Percentiles rank a stretch among this genome's conserved stretches.
These are phyloP conservation scores for Agapornis canus DNA, from an alignment of 2,797 vertebrate genomes.

Conservation along the genomic window DNA sequence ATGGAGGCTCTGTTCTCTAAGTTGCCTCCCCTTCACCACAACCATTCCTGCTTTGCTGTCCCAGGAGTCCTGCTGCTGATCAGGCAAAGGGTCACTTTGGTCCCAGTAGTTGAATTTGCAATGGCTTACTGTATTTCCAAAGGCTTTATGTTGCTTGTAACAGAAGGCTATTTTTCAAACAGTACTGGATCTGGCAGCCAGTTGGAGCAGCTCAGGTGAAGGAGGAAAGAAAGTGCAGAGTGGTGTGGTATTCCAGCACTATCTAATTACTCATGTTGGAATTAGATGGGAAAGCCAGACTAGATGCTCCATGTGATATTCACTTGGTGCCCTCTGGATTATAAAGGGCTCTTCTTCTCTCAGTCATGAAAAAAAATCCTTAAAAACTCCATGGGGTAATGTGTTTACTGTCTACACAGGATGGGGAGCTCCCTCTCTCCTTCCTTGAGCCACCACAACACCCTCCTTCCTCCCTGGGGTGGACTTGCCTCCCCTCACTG, in stretches of 20 bases:
- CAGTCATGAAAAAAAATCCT: not conserved
- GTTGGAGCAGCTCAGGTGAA: not conserved
- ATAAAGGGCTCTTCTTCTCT: not conserved
- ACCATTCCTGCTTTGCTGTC: not conserved
- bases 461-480: not conserved
- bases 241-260: not conserved
- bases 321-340: not conserved
- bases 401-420: not conserved
- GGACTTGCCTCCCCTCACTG: not conserved
- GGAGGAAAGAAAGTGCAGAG: not conserved
- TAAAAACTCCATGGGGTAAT: fast-evolving
- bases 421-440: not conserved
- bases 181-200: not conserved
- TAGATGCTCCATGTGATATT: not conserved
- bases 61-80: not conserved
- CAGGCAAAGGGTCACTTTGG: not conserved
- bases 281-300: not conserved
- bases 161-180: not conserved
- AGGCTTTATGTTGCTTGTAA: not conserved
- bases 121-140: not conserved
- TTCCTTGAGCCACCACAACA: not conserved
- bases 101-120: not conserved
- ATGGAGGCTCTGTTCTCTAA: not conserved
- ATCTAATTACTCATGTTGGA: not conserved
- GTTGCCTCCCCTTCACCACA: not conserved